Conservation (phyloP, 2,888 invertebrate genomes). For the Furcula furcula region DNA sequence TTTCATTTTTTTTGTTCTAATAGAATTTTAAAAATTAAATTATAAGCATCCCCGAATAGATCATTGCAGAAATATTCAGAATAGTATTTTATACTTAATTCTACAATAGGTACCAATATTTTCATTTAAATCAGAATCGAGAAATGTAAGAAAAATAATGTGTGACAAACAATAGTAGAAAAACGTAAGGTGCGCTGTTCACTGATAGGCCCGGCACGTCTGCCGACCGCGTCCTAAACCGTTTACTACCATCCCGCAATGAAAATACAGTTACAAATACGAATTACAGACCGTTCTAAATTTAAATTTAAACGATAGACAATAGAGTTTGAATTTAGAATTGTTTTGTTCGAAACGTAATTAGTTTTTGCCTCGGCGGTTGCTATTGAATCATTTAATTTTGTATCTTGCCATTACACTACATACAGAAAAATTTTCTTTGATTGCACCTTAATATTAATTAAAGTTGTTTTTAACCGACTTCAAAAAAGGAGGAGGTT, state of each 20-base stretch:
- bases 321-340: constrained; percentile 21
- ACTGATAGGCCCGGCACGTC: constrained; percentile 52
- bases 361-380: constrained; percentile 1
- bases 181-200: constrained; percentile 5
- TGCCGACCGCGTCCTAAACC: constrained; percentile 48
- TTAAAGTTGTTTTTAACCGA: too few species aligned
- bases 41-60: too few species aligned
- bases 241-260: constrained; percentile 51
- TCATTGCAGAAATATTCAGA: too few species aligned
- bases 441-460: too few species aligned
- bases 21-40: too few species aligned
- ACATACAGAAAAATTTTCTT: too few species aligned
- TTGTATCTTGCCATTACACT: too few species aligned
- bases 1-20: too few species aligned
- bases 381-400: too few species aligned
- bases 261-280: constrained; percentile 56
- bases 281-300: constrained; percentile 30
- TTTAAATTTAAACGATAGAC: constrained; percentile 11
- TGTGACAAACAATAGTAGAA: constrained; percentile 8
- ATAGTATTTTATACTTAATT: too few species aligned
- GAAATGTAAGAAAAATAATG: not conserved
- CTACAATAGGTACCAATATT: not conserved
- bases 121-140: too few species aligned
- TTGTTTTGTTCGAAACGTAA: constrained; percentile 10
- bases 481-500: too few species aligned